Evolutionary conservation across 1,140 invertebrate genomes (phyloP), one percentile per base, ranked within the genome.

Genomic region (Chionoecetes opilio): DNA sequence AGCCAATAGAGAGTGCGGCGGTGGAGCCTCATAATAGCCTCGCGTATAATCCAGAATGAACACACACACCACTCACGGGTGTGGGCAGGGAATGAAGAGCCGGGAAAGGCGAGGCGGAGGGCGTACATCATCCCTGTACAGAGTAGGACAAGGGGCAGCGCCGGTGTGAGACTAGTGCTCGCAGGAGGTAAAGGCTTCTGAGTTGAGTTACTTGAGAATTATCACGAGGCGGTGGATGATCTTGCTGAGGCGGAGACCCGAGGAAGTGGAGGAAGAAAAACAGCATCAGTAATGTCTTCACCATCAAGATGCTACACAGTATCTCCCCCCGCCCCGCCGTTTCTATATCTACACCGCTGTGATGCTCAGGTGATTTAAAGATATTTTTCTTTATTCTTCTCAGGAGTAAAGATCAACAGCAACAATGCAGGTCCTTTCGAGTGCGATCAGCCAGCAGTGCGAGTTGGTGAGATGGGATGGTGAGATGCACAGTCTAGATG

Each of bases 21-120:
- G n/a, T 38, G 35, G 31, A 3, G 37, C 6, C 41, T 38, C 88
- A 37, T 41, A 90, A 38, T 90, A 31, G 88, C 88, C 88, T 21
- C 26, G 89, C 6, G 53, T 91, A 91, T 91, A 91, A 91, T 41
- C 89, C 89, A 91, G 38, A 91, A 91, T 75, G 89, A 91, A 91
- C 53, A 53, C 41, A 35, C n/a, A 90, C 63, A 75, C 63, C 63
- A 75, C 63, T 26, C 8, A 26, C 21, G 63, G 63, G 63, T 5
- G 63, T 5, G 8, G n/a, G 63, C 11, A 75, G 63, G 63, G 63
- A n/a, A 75, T 26, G 63, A 26, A 75, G 63, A 75, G 63, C 63
- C 63, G 63, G 63, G 63, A 75, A 75, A 75, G 63, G 63, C 63
- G 9, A 87, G 32, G 85, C 32, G 85, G 21, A 26, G 85, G 82